Percentiles rank a stretch among this genome's conserved stretches.
These are phyloP conservation scores for Trogon surrucura DNA, from an alignment of 2,113 vertebrate genomes.

Conservation along the genomic window DNA sequence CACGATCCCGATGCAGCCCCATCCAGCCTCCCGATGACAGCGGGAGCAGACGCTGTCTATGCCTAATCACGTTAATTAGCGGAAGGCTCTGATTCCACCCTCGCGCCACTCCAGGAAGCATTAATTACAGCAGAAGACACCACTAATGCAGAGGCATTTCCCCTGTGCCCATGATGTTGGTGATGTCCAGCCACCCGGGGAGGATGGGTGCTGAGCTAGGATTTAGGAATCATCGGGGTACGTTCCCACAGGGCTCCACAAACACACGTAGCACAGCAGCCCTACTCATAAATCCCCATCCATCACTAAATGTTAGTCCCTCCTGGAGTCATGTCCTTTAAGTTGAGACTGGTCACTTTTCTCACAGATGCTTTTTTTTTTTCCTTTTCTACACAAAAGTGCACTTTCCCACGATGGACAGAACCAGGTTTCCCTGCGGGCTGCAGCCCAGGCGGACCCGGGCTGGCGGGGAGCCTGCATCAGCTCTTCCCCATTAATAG, in stretches of 20 bases:
- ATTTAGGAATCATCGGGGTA: fast-evolving
- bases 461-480: not conserved
- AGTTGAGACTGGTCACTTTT: fast-evolving
- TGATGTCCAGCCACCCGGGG: not conserved
- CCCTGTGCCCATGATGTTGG: not conserved
- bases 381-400: not conserved
- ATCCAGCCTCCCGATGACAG: not conserved
- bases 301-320: not conserved
- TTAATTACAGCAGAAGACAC: not conserved
- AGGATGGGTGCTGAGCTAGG: fast-evolving
- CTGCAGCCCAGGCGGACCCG: fast-evolving
- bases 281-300: not conserved
- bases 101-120: fast-evolving
- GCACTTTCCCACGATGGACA: not conserved
- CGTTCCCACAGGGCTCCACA: fast-evolving
- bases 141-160: not conserved
- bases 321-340: not conserved
- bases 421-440: not conserved
- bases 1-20: fast-evolving
- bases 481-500: not conserved
- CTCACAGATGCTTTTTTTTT: not conserved
- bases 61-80: not conserved
- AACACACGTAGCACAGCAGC: not conserved
- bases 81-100: not conserved
- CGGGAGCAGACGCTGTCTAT: not conserved